Conservation (phyloP, 2,113 vertebrate species). For the Xenus cinereus region DNA sequence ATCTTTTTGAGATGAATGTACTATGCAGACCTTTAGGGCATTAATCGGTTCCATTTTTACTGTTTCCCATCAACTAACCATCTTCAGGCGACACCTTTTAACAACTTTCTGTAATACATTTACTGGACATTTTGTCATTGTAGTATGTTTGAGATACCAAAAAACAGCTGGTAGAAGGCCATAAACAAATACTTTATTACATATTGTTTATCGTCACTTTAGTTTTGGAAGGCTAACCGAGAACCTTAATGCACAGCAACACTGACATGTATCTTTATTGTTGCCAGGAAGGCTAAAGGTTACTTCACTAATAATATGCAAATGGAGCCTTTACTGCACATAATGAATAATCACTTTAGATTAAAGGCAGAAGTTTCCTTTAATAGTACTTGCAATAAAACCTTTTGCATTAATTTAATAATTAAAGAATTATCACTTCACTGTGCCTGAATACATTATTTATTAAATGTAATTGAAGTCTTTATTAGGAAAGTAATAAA, state of each 20-base stretch:
- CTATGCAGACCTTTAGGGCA: constrained; percentile 56
- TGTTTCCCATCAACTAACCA: constrained; percentile 73
- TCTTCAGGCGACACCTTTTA: constrained; percentile 75
- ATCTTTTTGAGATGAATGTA: constrained; percentile 67
- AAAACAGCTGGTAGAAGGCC: constrained; percentile 73
- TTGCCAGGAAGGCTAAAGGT: constrained; percentile 73
- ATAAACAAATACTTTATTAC: constrained; percentile 74
- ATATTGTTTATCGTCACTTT: constrained; percentile 69
- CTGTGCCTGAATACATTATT: constrained; percentile 76
- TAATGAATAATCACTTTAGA: constrained; percentile 78
- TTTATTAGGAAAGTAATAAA: constrained; percentile 79
- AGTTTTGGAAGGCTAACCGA: constrained; percentile 62
- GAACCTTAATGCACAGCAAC: constrained; percentile 36
- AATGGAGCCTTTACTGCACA: constrained; percentile 68
- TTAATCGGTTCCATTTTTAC: constrained; percentile 68
- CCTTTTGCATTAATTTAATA: constrained; percentile 76
- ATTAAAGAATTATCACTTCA: constrained; percentile 79
- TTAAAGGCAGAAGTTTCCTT: constrained; percentile 75
- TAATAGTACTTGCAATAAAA: constrained; percentile 72
- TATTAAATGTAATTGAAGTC: constrained; percentile 83
- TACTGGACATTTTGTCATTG: constrained; percentile 78
- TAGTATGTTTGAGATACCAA: constrained; percentile 73
- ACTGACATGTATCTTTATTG: constrained; percentile 53
- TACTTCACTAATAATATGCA: constrained; percentile 78
- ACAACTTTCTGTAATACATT: constrained; percentile 71